phyloP scores from a whole-genome alignment of 2,113 vertebrate species.

The Takifugu flavidus region DNA sequence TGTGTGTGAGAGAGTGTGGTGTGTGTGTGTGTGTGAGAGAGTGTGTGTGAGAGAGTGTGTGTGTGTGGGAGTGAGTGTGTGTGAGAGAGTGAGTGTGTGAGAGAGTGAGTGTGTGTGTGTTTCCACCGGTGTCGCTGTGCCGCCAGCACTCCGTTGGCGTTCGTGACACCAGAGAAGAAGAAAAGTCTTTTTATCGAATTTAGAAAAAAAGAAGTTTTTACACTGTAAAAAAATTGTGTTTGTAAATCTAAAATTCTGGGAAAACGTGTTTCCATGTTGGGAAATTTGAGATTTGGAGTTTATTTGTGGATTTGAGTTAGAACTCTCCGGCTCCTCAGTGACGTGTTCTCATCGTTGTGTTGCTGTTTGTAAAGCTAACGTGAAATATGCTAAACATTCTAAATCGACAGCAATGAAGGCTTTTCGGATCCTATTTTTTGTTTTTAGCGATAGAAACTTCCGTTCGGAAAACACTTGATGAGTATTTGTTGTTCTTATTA shows the following conservation, averaged over 20 bases:
- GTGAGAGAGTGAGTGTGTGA: constrained; percentile 14
- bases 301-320: constrained; percentile 89
- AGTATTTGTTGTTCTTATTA: constrained; percentile 89
- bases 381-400: constrained; percentile 68
- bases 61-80: too few species aligned
- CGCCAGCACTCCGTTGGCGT: too few species aligned
- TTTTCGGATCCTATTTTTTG: constrained; percentile 63
- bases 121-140: too few species aligned
- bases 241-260: constrained; percentile 88
- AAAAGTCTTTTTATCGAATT: constrained; percentile 77
- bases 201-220: constrained; percentile 88
- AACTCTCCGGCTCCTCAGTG: constrained; percentile 88
- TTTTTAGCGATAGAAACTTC: constrained; percentile 83
- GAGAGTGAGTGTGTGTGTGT: constrained; percentile 10
- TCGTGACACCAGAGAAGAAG: constrained; percentile 82
- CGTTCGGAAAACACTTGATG: constrained; percentile 89
- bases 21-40: too few species aligned
- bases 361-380: constrained; percentile 81
- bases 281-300: constrained; percentile 45
- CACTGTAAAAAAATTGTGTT: constrained; percentile 95
- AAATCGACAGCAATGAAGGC: constrained; percentile 87
- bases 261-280: constrained; percentile 85
- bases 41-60: too few species aligned
- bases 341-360: constrained; percentile 81
- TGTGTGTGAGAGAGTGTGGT: too few species aligned